phyloP scores from a whole-genome alignment of 1,140 invertebrate genomes.

The Neodiprion pinetum region DNA sequence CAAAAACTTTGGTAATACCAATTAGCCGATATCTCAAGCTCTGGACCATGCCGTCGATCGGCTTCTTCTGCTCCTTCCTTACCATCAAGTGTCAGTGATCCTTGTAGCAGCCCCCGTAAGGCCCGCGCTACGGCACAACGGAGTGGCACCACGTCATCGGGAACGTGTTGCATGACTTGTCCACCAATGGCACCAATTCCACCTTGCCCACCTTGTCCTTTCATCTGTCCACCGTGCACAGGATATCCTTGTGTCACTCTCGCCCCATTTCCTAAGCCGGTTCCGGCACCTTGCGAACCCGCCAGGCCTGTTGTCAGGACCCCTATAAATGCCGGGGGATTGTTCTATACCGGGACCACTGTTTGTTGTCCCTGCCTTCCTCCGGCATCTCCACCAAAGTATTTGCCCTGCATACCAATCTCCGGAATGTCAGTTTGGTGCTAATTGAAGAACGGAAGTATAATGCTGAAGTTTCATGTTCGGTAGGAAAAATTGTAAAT shows the following conservation, averaged over 20 bases:
- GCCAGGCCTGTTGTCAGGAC: conserved; percentile 17
- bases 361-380: conserved; percentile 15
- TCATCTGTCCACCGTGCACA: conserved; percentile 22
- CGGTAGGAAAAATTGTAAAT: too few relatives aligned
- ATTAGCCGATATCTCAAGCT: too few relatives aligned
- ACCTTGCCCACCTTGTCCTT: conserved; percentile 24
- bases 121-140: too few relatives aligned
- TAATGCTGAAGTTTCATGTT: background rate
- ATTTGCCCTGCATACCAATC: background rate
- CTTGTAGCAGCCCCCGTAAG: too few relatives aligned
- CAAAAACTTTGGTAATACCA: too few relatives aligned
- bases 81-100: too few relatives aligned
- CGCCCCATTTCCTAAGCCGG: conserved; percentile 26
- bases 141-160: too few relatives aligned
- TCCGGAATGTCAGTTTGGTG: background rate
- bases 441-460: background rate
- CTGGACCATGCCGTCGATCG: too few relatives aligned
- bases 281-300: conserved; percentile 24
- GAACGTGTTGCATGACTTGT: background rate
- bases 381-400: background rate
- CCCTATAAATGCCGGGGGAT: conserved; percentile 23
- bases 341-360: conserved; percentile 25
- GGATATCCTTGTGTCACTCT: conserved; percentile 22
- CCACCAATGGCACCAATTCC: background rate
- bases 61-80: too few relatives aligned